Base-by-base conservation (phyloP, 2,113 vertebrate genomes). In the Rhinogobius similis region DNA sequence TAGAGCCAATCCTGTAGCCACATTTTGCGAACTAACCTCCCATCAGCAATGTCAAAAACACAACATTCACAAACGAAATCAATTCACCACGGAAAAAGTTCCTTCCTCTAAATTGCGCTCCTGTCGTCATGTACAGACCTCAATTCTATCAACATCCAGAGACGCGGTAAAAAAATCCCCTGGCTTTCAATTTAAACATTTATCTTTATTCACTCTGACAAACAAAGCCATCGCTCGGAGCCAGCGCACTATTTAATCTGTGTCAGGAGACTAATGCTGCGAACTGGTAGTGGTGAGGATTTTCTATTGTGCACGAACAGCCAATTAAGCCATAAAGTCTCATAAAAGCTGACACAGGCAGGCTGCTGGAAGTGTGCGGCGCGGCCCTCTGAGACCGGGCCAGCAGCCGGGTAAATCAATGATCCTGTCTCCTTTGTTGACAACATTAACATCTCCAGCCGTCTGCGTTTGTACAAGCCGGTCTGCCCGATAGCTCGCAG, bases 321-420 rank as follows among this genome's bases (percentile, higher is more conserved):
- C 27, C 43, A 3, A 66, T 80, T 67, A 76, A 69, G 59, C 65
- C 61, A 65, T 32, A 26, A 26, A 61, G 67, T 69, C 21, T 65
- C 41, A 81, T 88, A 79, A 84, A 81, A 63, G 3, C 46, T 39
- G 74, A 69, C 27, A 20, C 53, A 48, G 1, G 27, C 36, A 16
- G 53, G 61, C 38, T 29, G 66, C 50, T 64, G 63, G 23, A 26
- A 13, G 46, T 39, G 46, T 32, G 29, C 20, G 4, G 48, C 1
- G 11, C 44, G 36, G 72, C 56, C 70, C 75, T 73, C 48, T 26
- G 36, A 1, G 56, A 66, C 29, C 55, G 38, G 1, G 18, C 44
- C 48, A 9, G 59, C 50, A 27, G 26, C 20, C 13, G 52, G 73
- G 16, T 41, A 82, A 77, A 87, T 85, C 78, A 86, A 78, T 79